Evolutionary conservation across 2,113 vertebrate species (phyloP), one percentile per base, ranked within the genome.

Genomic region (Odocoileus virginianus): DNA sequence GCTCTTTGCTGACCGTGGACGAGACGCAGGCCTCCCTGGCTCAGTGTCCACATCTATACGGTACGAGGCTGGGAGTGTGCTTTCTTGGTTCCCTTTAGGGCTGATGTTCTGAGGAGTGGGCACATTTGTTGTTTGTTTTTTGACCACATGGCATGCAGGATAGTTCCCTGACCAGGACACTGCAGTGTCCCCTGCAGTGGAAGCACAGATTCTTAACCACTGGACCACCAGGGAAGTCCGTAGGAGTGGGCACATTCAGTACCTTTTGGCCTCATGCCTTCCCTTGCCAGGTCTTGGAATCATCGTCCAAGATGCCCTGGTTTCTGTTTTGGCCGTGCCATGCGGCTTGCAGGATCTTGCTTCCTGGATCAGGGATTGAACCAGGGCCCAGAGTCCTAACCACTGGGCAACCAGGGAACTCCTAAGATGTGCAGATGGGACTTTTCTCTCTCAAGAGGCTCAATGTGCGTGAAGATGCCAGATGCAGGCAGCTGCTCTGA

Each of bases 261-360:
- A 25, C 43, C 30, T 93, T 47, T 16, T 14, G 14, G 43, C 50
- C 50, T 60, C 57, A 23, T 15, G 5, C 54, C 43, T 27, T 25
- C 0, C 15, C 52, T 91, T 52, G 76, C 79, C 23, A 40, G n/a
- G 33, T 57, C 76, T 89, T 43, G 43, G 91, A 14, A 23, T 58
- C 50, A 15, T 43, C n/a, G 16, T 40, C 19, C 74, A 17, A 30
- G 55, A 21, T 12, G 28, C 47, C 74, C 50, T 28, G 14, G 27
- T 47, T 47, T 47, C 28, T 12, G 50, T 45, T 52, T 52, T 81
- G 78, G 5, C 45, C 0, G 0, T 0, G 10, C 78, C 28, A 3
- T 19, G 17, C 15, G 13, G 45, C 16, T 52, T 33, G 78, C 1
- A 12, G 28, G 30, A 33, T 81, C 78, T 81, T 1, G 9, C 16